These are phyloP conservation scores for Acipenser oxyrinchus DNA, from an alignment of 2,797 vertebrate species.

Conservation along the genomic window DNA sequence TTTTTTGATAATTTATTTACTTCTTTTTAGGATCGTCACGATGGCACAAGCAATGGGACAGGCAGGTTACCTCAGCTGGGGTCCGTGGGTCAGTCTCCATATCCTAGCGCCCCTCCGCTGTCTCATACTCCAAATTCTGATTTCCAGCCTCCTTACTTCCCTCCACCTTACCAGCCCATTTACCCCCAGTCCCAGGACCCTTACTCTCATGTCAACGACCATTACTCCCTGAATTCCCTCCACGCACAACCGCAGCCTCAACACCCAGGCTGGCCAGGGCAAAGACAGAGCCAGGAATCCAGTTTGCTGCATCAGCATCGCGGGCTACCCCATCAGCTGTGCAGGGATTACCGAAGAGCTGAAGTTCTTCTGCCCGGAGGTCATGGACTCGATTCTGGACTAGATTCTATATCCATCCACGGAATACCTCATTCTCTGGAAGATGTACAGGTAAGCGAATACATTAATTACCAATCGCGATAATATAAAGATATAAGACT, in stretches of 20 bases:
- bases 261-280: slow-evolving; percentile 92
- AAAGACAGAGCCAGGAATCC: slow-evolving; percentile 88
- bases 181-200: slow-evolving; percentile 97
- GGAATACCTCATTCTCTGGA: slow-evolving; percentile 97
- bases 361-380: slow-evolving; percentile 90
- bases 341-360: slow-evolving; percentile 86
- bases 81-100: slow-evolving; percentile 90
- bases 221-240: slow-evolving; percentile 91
- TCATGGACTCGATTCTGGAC: slow-evolving; percentile 84
- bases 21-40: slow-evolving; percentile 77
- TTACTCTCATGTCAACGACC: slow-evolving; percentile 97
- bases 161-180: slow-evolving; percentile 94
- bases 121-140: slow-evolving; percentile 92
- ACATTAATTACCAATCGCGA: neutral
- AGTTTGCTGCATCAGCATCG: slow-evolving; percentile 92
- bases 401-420: slow-evolving; percentile 86
- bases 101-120: slow-evolving; percentile 89
- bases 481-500: no score
- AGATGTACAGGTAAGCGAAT: slow-evolving; percentile 84
- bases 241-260: slow-evolving; percentile 90
- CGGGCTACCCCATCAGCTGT: slow-evolving; percentile 87
- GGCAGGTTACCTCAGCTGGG: slow-evolving; percentile 93
- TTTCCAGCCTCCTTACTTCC: slow-evolving; percentile 92
- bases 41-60: slow-evolving; percentile 93
- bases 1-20: neutral